Conservation (phyloP, 2,113 vertebrate species). For the Pachypanchax playfairii region DNA sequence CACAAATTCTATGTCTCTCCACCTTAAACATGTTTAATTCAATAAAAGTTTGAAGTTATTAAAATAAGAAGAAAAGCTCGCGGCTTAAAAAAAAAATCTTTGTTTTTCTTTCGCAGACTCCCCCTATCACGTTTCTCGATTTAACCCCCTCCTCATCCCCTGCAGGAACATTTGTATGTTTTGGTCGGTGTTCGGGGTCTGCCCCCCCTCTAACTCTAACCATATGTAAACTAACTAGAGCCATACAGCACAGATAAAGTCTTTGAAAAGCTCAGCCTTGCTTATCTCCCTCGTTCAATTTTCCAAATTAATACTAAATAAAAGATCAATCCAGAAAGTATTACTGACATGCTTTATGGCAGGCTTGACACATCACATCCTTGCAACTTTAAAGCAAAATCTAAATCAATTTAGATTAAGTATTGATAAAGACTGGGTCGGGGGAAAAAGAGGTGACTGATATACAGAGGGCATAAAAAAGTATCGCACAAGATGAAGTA, state of each 20-base stretch:
- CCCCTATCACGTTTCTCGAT: constrained; percentile 79
- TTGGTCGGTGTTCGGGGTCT: constrained; percentile 58
- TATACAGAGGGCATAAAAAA: constrained; percentile 39
- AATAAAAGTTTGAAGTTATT: constrained; percentile 79
- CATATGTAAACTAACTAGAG: constrained; percentile 72
- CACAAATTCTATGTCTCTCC: constrained; percentile 31
- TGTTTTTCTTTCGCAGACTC: constrained; percentile 76
- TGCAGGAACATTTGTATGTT: constrained; percentile 74
- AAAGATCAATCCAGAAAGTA: constrained; percentile 66
- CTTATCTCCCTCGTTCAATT: constrained; percentile 70
- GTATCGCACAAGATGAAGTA: constrained; percentile 35
- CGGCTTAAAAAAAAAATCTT: constrained; percentile 70
- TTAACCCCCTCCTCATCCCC: constrained; percentile 72
- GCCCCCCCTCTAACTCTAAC: constrained; percentile 69
- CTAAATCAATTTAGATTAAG: constrained; percentile 67
- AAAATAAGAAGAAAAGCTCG: constrained; percentile 79
- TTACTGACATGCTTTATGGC: constrained; percentile 52
- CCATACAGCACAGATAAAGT: constrained; percentile 44
- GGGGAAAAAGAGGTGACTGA: constrained; percentile 32
- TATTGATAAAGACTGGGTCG: constrained; percentile 50
- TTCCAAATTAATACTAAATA: constrained; percentile 75
- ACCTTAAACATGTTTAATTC: constrained; percentile 81
- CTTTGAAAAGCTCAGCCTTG: constrained; percentile 41
- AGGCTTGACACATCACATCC: constrained; percentile 49
- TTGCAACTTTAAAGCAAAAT: constrained; percentile 55